phyloP scores from a whole-genome alignment of 2,113 vertebrate genomes.

The Ochotona curzoniae region DNA sequence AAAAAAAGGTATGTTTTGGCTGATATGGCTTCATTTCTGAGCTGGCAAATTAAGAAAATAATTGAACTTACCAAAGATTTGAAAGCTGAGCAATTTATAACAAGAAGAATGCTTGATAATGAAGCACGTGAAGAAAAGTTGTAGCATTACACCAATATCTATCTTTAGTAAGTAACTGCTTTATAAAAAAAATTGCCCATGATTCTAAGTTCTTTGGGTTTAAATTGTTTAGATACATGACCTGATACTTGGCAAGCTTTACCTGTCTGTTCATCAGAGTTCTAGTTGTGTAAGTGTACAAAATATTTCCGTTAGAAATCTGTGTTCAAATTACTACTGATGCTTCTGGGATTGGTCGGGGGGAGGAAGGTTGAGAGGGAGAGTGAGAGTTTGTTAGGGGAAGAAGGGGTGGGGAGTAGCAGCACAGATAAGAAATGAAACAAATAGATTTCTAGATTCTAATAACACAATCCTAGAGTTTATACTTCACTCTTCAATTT shows the following conservation, averaged over 20 bases:
- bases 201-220: background rate
- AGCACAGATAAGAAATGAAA: background rate
- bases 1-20: background rate
- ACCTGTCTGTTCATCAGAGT: background rate
- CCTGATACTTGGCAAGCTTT: background rate
- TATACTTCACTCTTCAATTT: constrained; percentile 76
- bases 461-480: constrained; percentile 63
- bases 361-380: too few relatives aligned
- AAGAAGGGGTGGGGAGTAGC: background rate
- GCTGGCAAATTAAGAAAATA: background rate
- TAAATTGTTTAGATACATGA: background rate
- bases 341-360: too few relatives aligned
- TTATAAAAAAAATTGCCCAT: background rate
- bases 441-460: constrained; percentile 39
- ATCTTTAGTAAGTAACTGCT: background rate
- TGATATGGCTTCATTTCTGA: background rate
- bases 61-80: background rate
- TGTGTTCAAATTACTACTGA: constrained; percentile 42
- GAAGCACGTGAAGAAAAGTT: background rate
- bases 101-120: background rate
- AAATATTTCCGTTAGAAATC: background rate
- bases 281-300: background rate
- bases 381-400: background rate
- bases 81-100: background rate
- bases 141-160: background rate